Base-by-base conservation (phyloP, 2,113 vertebrate species). In the Neodon shergylaensis region DNA sequence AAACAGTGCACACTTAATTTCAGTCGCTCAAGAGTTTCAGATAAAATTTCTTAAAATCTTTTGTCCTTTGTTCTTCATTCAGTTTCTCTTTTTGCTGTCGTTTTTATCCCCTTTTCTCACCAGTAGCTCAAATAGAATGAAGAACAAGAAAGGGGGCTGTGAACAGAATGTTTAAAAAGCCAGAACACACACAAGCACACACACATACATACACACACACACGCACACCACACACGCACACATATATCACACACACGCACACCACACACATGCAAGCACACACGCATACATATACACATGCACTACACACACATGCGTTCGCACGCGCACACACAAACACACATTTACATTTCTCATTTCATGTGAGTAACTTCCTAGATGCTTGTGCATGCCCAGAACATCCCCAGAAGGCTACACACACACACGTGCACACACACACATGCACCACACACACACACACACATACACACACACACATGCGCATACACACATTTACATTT, bases 91-190 rank as follows among this genome's bases (percentile, higher is more conserved):
- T 17, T 79, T 86, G 36, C 49, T 65, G 26, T 66, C 39, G 28
- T 65, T 88, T 74, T 92, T 79, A 90, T 44, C 4, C 52, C 49
- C 52, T 90, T 87, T 49, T 88, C 81, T 39, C 8, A 26, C 22
- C 4, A 39, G n/a, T 90, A 70, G 96, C 36, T 95, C 72, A 96
- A 95, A 65, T 54, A 36, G 14, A 8, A 11, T 49, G n/a, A 86
- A 24, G 26, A n/a, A 10, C 68, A 87, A 66, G 93, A 65, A 86
- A 89, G 61, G 3, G 26, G 52, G 26, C 14, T 78, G 7, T 83
- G 87, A 92, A 36, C 63, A 54, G 44, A 86, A 42, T 85, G 31
- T 54, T 66, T 88, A 61, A 76, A 82, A 91, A 87, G 42, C 42
- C 74, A 22, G 14, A 17, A 22, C 4, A 21, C 58, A 63, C 28